A percentile compares a stretch with the other conserved stretches of the same genome.
Conservation (phyloP, 1,140 invertebrate genomes). For the Pentalonia nigronervosa region DNA sequence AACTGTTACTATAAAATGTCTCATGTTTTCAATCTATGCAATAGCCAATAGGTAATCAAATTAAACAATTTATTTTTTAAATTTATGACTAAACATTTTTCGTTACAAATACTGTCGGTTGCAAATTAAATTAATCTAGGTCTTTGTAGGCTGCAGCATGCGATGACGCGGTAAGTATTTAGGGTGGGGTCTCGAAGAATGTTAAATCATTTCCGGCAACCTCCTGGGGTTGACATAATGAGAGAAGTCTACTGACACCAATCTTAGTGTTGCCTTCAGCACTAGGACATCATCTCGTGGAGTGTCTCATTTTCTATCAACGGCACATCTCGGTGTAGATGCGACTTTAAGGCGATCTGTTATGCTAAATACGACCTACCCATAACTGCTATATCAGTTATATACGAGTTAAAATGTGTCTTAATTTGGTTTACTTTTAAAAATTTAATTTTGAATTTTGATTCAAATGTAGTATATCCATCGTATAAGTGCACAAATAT, state of each 20-base stretch:
- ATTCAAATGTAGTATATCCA: too few relatives aligned
- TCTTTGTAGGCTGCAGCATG: background rate
- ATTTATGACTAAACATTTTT: background rate
- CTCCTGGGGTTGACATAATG: slow-evolving; percentile 52
- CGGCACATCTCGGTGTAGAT: background rate
- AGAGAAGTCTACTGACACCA: slow-evolving; percentile 44
- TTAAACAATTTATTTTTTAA: background rate
- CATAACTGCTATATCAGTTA: background rate
- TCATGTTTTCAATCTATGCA: background rate
- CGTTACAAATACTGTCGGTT: background rate
- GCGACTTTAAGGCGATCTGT: background rate
- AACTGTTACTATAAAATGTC: background rate
- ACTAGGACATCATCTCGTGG: slow-evolving; percentile 34
- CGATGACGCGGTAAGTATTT: background rate
- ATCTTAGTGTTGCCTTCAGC: background rate
- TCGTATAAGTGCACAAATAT: too few relatives aligned
- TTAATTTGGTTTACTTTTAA: background rate
- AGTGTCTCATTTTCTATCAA: background rate
- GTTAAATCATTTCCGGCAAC: slow-evolving; percentile 53
- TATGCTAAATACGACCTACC: background rate
- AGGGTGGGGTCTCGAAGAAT: slow-evolving; percentile 21
- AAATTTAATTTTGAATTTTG: background rate
- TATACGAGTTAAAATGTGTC: background rate
- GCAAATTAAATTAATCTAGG: slow-evolving; percentile 32
- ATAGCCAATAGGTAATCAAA: background rate